phyloP scores from a whole-genome alignment of 2,797 vertebrate species.

The Sebastes hubbsi region DNA sequence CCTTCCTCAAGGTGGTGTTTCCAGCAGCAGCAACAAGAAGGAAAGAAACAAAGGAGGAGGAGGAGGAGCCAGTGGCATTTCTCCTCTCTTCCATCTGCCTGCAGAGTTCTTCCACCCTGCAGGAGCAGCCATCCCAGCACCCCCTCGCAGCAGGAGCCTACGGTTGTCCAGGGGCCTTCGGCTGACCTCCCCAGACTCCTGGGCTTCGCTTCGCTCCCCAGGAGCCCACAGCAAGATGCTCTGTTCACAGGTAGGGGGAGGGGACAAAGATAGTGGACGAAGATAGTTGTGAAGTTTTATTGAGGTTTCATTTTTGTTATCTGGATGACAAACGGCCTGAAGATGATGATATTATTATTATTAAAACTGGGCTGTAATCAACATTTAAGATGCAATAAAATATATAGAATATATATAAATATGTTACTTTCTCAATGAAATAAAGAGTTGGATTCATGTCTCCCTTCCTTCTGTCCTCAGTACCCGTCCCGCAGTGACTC shows the following conservation, averaged over 20 bases:
- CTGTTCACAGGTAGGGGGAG: slow-evolving; percentile 79
- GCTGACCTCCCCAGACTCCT: slow-evolving; percentile 91
- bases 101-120: slow-evolving; percentile 93
- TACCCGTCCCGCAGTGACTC: slow-evolving; percentile 91
- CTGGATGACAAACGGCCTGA: not conserved
- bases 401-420: not conserved
- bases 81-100: slow-evolving; percentile 86
- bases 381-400: not conserved
- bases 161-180: slow-evolving; percentile 73
- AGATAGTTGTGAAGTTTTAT: not conserved
- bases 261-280: not conserved
- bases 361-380: not conserved
- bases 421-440: not conserved
- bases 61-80: slow-evolving; percentile 55
- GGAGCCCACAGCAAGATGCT: slow-evolving; percentile 89
- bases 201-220: slow-evolving; percentile 91
- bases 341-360: not conserved
- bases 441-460: not conserved
- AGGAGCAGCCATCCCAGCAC: slow-evolving; percentile 80
- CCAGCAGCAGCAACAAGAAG: slow-evolving; percentile 51
- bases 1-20: slow-evolving; percentile 70
- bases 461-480: slow-evolving; percentile 24
- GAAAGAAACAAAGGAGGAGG: slow-evolving; percentile 44
- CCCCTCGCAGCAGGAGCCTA: slow-evolving; percentile 78
- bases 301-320: not conserved